Base-by-base conservation (phyloP, 2,888 invertebrate species). In the Exocentrus adspersus region DNA sequence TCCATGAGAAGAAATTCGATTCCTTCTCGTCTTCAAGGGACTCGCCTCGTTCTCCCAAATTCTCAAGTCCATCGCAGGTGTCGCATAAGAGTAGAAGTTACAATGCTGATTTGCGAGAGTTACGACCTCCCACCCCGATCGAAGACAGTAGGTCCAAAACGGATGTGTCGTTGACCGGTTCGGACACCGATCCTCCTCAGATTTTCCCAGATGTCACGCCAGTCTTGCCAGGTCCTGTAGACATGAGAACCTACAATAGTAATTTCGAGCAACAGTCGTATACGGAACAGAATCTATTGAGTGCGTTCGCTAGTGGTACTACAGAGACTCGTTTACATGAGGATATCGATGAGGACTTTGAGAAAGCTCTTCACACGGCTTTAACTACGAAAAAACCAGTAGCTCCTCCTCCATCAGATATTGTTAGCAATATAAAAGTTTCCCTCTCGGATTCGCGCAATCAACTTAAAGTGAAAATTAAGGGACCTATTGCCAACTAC, bases 381-480 rank as follows among this genome's bases (percentile, higher is more conserved):
- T 80, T 92, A 41, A 87, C 87, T 73, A 87, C 88, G 0, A 86
- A 87, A 48, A 84, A 85, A 41, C 82, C 84, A 0, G 80, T 83
- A 43, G 84, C 83, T 57, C 81, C 82, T 4, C 82, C 84, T 12
- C 84, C 84, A 3, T 82, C 84, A 17, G 84, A 84, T 37, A 84
- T 83, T 64, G 81, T 84, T 1, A 78, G 81, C 1, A 85, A 85
- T 62, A 89, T 89, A 2, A 92, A 92, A 78, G 91, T 91, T 0
- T 90, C 92, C 1, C 83, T 93, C 1, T 89, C 90, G 0, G 93
- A 94, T 81, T 91, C 93, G 0, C 86, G 94, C 24, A 94, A 94
- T 81, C 94, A 94, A 78, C 84, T 95, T 2, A 95, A 95, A 80
- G 90, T 95, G 0, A 95, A 95, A 82, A 95, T 95, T 67, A 95